Percentiles rank a stretch among this genome's conserved stretches.
Evolutionary conservation across 2,113 vertebrate species (phyloP).

Genomic region (Theristicus caerulescens): DNA sequence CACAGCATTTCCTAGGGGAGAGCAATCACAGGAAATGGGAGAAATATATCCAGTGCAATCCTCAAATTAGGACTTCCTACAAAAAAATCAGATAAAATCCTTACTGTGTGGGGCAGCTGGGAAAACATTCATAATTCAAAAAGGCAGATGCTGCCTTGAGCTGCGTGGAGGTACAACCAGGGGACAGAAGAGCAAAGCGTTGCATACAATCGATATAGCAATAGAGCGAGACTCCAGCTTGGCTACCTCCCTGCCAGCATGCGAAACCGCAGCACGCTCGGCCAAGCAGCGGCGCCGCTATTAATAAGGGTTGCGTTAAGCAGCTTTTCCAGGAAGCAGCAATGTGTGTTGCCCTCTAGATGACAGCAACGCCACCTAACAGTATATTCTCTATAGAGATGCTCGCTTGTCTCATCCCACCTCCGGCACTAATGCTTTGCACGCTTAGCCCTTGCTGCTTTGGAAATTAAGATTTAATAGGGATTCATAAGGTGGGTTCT

Average conservation of each 20-base stretch:
- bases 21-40: not conserved
- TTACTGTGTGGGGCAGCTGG: not conserved
- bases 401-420: not conserved
- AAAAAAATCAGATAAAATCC: not conserved
- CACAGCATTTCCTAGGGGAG: not conserved
- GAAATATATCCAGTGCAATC: not conserved
- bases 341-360: not conserved
- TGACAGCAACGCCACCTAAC: not conserved
- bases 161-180: not conserved
- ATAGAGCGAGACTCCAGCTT: not conserved
- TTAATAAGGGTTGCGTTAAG: not conserved
- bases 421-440: not conserved
- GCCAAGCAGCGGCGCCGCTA: not conserved
- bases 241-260: not conserved
- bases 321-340: not conserved
- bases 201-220: rapidly evolving
- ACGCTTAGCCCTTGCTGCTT: rapidly evolving
- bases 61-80: not conserved
- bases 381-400: not conserved
- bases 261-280: rapidly evolving
- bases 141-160: not conserved
- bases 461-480: not conserved
- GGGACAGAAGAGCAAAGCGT: not conserved
- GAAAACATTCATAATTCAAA: not conserved
- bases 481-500: not conserved